These are phyloP conservation scores for Hemiscyllium ocellatum DNA, from an alignment of 2,113 vertebrate species.

Conservation along the genomic window DNA sequence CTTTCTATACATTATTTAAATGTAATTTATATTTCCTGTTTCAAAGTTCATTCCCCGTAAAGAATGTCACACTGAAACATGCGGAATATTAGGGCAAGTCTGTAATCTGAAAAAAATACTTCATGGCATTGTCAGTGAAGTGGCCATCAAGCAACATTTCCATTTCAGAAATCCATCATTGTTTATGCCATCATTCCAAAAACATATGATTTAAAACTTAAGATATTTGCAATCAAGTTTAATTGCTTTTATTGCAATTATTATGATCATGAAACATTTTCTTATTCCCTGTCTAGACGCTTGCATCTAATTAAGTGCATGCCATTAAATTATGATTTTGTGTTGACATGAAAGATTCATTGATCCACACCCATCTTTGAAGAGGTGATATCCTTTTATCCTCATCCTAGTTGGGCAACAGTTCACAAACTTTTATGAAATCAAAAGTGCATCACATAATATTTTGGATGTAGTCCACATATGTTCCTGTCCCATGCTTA, in stretches of 20 bases:
- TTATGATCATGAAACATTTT: background rate
- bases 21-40: background rate
- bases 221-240: background rate
- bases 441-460: background rate
- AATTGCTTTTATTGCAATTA: background rate
- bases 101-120: background rate
- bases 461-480: background rate
- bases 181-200: background rate
- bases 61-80: background rate
- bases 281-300: background rate
- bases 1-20: background rate
- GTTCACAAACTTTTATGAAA: background rate
- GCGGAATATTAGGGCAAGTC: background rate
- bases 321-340: conserved; percentile 3
- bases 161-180: background rate
- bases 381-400: background rate
- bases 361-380: background rate
- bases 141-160: background rate
- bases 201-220: background rate
- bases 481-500: background rate
- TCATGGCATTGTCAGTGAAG: background rate
- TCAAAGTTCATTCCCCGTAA: background rate
- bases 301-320: background rate
- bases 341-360: background rate
- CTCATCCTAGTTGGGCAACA: background rate